Conservation (phyloP, 1,140 invertebrate species). For the Camponotus pennsylvanicus region DNA sequence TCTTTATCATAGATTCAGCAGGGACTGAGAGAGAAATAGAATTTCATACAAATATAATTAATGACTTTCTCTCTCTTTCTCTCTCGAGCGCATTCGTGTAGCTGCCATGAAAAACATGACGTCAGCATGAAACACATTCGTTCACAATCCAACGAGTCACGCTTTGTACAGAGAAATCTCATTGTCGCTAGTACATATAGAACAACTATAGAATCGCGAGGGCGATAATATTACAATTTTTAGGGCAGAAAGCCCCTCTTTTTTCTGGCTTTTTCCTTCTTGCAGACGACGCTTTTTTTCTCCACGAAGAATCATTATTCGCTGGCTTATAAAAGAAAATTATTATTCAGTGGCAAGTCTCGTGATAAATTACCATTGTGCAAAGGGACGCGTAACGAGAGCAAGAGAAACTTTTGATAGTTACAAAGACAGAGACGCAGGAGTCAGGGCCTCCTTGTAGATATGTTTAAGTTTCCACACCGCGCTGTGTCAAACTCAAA, state of each 20-base stretch:
- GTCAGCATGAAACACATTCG: constrained; percentile 53
- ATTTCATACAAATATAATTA: constrained; percentile 49
- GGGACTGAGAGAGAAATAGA: constrained; percentile 22
- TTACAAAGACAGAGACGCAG: constrained; percentile 35
- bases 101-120: constrained; percentile 56
- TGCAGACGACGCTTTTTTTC: no score
- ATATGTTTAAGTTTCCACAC: constrained; percentile 58
- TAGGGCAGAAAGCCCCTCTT: not conserved
- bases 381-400: constrained; percentile 8
- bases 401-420: constrained; percentile 35
- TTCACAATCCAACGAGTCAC: constrained; percentile 41
- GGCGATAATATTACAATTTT: constrained; percentile 21
- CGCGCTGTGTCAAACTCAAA: constrained; percentile 56
- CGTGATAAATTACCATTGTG: constrained; percentile 31
- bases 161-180: constrained; percentile 48
- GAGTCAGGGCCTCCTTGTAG: constrained; percentile 21
- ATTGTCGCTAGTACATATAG: constrained; percentile 23
- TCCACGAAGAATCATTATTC: not conserved
- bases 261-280: not conserved
- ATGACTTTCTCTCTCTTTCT: constrained; percentile 26
- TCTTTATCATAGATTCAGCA: constrained; percentile 41
- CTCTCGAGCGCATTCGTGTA: constrained; percentile 45
- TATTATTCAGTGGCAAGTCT: not conserved
- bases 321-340: constrained; percentile 2
- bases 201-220: constrained; percentile 14